Conservation (phyloP, 2,888 invertebrate genomes). For the Halictus ligatus region DNA sequence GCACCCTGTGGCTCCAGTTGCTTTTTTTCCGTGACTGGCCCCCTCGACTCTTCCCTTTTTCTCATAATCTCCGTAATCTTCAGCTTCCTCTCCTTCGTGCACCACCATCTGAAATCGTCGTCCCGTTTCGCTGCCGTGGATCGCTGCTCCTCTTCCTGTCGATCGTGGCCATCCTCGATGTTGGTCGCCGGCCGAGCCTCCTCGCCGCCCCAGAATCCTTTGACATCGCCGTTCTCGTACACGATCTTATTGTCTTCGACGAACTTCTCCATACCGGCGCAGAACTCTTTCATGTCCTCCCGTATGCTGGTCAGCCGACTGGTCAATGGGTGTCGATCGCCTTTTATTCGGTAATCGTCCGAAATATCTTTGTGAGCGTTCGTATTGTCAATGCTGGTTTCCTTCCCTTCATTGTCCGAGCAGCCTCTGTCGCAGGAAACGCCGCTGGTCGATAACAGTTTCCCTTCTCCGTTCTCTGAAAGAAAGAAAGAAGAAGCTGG, state of each 20-base stretch:
- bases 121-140: background rate
- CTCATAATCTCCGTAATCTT: slow-evolving; percentile 48
- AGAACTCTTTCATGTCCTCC: slow-evolving; percentile 72
- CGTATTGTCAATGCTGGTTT: background rate
- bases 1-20: background rate
- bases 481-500: background rate
- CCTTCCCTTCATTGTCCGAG: background rate
- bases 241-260: slow-evolving; percentile 70
- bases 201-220: slow-evolving; percentile 62
- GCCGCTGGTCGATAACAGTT: background rate
- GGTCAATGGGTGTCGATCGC: slow-evolving; percentile 39
- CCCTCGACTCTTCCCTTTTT: slow-evolving; percentile 33
- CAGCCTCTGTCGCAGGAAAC: slow-evolving; percentile 22
- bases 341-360: slow-evolving; percentile 40
- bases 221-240: slow-evolving; percentile 65
- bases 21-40: background rate
- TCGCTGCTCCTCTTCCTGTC: background rate
- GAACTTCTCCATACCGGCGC: slow-evolving; percentile 69
- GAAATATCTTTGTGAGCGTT: slow-evolving; percentile 9
- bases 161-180: background rate
- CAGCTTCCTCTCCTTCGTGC: slow-evolving; percentile 51
- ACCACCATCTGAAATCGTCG: slow-evolving; percentile 54
- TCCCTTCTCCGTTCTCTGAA: slow-evolving; percentile 10
- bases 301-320: slow-evolving; percentile 70
- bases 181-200: background rate